These are phyloP conservation scores for Desmodus rotundus DNA, from an alignment of 2,113 vertebrate species.

Conservation along the genomic window DNA sequence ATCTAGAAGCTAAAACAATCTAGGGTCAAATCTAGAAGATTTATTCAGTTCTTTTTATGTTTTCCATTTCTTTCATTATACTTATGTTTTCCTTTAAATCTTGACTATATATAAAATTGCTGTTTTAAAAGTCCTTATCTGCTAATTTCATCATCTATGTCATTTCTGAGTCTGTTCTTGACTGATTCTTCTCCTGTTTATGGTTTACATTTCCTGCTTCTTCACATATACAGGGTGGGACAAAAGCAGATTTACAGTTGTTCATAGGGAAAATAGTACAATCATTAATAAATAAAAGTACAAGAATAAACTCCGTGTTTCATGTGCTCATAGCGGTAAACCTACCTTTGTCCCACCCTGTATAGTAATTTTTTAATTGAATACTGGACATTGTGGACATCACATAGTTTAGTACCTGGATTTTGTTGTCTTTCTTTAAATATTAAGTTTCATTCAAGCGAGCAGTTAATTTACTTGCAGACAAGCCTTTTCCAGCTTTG, in stretches of 20 bases:
- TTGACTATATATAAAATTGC: not conserved
- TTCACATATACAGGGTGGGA: not conserved
- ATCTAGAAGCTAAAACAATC: not conserved
- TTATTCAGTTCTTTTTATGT: not conserved
- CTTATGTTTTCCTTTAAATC: slow-evolving; percentile 13
- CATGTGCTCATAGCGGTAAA: too few species aligned
- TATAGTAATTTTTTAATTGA: not conserved
- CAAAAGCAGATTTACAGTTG: too few species aligned
- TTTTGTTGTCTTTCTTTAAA: slow-evolving; percentile 35
- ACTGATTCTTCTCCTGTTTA: not conserved
- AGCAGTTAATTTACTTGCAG: slow-evolving; percentile 8
- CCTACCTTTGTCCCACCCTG: too few species aligned
- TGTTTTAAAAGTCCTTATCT: not conserved
- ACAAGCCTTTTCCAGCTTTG: not conserved
- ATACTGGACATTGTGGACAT: not conserved
- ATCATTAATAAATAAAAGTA: too few species aligned
- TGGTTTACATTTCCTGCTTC: not conserved
- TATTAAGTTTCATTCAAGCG: not conserved
- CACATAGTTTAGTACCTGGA: not conserved
- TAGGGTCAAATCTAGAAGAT: not conserved
- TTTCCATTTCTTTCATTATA: not conserved
- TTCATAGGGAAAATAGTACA: too few species aligned
- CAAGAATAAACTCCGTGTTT: too few species aligned
- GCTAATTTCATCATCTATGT: not conserved
- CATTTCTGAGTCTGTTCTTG: not conserved